These are phyloP conservation scores for Syngnathus rostellatus DNA, from an alignment of 2,797 vertebrate species.

Conservation along the genomic window DNA sequence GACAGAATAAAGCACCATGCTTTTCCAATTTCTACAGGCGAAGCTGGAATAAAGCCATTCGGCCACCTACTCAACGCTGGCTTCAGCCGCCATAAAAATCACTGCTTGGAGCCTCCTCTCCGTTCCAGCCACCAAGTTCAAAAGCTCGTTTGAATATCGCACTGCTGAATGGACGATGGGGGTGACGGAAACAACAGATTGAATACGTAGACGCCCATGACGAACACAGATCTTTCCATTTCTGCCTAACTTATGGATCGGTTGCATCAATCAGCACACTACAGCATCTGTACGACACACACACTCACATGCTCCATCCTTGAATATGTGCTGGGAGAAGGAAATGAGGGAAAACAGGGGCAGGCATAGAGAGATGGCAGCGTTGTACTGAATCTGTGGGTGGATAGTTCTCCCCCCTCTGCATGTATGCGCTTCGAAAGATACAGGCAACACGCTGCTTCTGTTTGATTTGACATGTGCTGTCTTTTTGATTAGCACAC, in stretches of 20 bases:
- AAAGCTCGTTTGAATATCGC: constrained; percentile 19
- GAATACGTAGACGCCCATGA: constrained; percentile 22
- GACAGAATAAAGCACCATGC: constrained; percentile 56
- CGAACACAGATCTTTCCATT: constrained; percentile 6
- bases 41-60: constrained; percentile 68
- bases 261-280: not conserved
- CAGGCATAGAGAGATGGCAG: constrained; percentile 32
- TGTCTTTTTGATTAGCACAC: constrained; percentile 66
- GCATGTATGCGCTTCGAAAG: constrained; percentile 56
- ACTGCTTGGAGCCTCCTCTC: constrained; percentile 55
- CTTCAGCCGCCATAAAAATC: constrained; percentile 69
- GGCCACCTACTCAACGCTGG: constrained; percentile 54
- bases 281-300: constrained; percentile 15
- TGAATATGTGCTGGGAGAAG: constrained; percentile 11
- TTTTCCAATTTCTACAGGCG: constrained; percentile 58
- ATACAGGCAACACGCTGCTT: constrained; percentile 57
- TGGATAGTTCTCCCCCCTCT: constrained; percentile 49
- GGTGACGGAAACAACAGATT: constrained; percentile 41
- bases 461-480: constrained; percentile 64
- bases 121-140: constrained; percentile 38
- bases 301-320: not conserved
- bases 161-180: constrained; percentile 24
- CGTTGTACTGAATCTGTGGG: constrained; percentile 60
- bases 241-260: constrained; percentile 16
- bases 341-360: constrained; percentile 30